Evolutionary conservation across 2,888 invertebrate genomes (phyloP).

Genomic region (Amblyjoppa fuscipennis): DNA sequence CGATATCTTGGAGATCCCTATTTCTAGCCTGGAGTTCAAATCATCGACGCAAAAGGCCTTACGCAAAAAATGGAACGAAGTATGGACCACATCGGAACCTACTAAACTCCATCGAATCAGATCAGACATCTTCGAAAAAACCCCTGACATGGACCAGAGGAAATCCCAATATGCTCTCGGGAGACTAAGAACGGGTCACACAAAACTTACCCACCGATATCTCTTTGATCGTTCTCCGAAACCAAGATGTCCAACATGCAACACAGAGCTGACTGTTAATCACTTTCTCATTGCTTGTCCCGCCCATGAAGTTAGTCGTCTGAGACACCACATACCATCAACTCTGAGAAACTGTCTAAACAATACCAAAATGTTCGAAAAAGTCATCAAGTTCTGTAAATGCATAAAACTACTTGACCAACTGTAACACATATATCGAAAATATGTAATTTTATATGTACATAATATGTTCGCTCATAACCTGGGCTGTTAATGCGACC

Average conservation of each 20-base stretch:
- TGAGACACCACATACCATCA: no score
- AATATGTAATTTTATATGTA: no score
- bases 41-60: background rate
- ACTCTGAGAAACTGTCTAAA: no score
- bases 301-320: background rate
- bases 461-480: no score
- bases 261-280: background rate
- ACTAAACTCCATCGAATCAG: background rate
- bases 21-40: background rate
- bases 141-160: background rate
- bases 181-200: constrained; percentile 9
- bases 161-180: constrained; percentile 16
- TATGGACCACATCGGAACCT: background rate
- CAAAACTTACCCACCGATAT: background rate
- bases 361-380: no score
- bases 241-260: background rate
- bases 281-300: background rate
- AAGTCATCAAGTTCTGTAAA: no score
- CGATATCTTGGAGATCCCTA: background rate
- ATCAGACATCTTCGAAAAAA: background rate
- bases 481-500: no score
- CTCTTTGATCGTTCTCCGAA: background rate
- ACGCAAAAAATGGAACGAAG: constrained; percentile 5
- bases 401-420: no score
- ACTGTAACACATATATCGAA: no score